Base-by-base conservation (phyloP, 2,113 vertebrate species). In the Corvus cornix region DNA sequence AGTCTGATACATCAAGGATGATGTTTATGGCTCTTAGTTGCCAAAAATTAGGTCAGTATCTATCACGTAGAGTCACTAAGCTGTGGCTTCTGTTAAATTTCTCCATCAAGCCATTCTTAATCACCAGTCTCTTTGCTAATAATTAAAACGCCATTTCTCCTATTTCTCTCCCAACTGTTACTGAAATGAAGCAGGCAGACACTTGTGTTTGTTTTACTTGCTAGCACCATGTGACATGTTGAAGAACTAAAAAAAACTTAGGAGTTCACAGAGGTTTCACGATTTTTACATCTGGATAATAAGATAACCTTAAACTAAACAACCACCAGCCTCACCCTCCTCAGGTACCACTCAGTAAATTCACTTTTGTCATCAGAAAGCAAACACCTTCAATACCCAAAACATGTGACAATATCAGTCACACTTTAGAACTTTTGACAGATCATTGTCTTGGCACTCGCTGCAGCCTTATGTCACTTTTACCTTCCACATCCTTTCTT, bases 21-120 rank as follows among this genome's bases (percentile, higher is more conserved):
- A 95, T 93, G 92, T 79, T 96, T 89, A 95, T 76, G 73, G 66
- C 69, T 93, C 46, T 35, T 66, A 68, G 49, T 48, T 87, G 69
- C 80, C 88, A 93, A 92, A 96, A 96, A 97, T 89, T 90, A 92
- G 93, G 95, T 97, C 93, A 96, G 56, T 41, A 68, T 90, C 88
- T 90, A 77, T 68, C 76, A 60, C 0, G 0, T 28, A 67, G 24
- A 92, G 28, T 56, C 52, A 82, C 64, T 76, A 82, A 73, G n/a
- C 66, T 58, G 49, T 5, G 5, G 56, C 31, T 84, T 92, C 88
- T 84, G 60, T 46, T 85, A 81, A 70, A 95, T 84, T 86, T 92
- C 88, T 77, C 73, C 33, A 93, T 84, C 64, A 82, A 93, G 56
- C 41, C 49, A 68, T 67, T 70, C 68, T 77, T 92, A 84, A 92